phyloP scores from a whole-genome alignment of 2,888 invertebrate genomes.

The Perizoma affinitatum region DNA sequence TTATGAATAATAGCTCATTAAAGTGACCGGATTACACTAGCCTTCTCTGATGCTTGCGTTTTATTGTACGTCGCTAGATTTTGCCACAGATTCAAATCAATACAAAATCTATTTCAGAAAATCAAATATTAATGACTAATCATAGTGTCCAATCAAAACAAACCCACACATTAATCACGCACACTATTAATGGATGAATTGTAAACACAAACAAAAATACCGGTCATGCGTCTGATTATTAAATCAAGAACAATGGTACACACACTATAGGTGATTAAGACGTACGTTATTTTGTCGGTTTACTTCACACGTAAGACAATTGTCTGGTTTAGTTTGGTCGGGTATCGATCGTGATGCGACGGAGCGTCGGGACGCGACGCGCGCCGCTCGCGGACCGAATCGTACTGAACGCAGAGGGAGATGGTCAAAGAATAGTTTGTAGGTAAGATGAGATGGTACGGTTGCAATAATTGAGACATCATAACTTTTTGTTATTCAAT shows the following conservation, averaged over 20 bases:
- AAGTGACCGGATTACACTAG: too few relatives aligned
- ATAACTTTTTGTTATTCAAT: too few relatives aligned
- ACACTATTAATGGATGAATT: constrained; percentile 7
- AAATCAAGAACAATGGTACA: constrained; percentile 34
- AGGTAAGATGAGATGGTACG: constrained; percentile 9
- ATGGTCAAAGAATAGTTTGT: constrained; percentile 35
- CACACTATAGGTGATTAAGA: constrained; percentile 30
- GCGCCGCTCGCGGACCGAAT: constrained; percentile 48
- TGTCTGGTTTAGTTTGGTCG: constrained; percentile 34
- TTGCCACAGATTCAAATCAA: too few relatives aligned
- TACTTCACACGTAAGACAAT: constrained; percentile 26
- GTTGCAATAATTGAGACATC: background rate
- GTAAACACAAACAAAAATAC: constrained; percentile 33
- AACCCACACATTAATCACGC: constrained; percentile 1
- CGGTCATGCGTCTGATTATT: constrained; percentile 26
- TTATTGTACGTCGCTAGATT: too few relatives aligned
- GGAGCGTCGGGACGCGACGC: constrained; percentile 39
- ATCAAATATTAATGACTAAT: background rate
- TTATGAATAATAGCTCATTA: too few relatives aligned
- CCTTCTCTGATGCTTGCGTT: too few relatives aligned
- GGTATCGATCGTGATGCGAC: constrained; percentile 44
- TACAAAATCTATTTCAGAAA: too few relatives aligned
- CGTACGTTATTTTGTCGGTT: constrained; percentile 62
- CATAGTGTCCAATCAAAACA: constrained; percentile 1
- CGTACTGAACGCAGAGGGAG: constrained; percentile 59